A percentile compares a stretch with the other conserved stretches of the same genome.
These are phyloP conservation scores for Spea bombifrons DNA, from an alignment of 2,113 vertebrate genomes.

Conservation along the genomic window DNA sequence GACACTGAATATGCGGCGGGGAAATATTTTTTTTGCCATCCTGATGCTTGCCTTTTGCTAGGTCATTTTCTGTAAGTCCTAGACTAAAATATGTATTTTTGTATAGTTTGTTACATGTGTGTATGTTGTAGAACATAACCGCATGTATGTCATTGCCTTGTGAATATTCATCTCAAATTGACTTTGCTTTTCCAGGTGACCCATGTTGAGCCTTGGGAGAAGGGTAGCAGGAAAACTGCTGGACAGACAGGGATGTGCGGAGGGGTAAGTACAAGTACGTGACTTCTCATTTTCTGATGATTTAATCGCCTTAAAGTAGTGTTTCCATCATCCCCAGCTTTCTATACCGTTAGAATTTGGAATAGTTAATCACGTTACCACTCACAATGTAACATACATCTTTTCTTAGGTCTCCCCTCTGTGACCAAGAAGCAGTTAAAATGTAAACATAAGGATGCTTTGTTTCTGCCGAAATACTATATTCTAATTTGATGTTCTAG, in stretches of 20 bases:
- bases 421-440: neutral
- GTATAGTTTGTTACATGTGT: too few relatives aligned
- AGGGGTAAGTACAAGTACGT: constrained; percentile 99
- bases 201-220: constrained; percentile 95
- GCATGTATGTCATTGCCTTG: too few relatives aligned
- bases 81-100: too few relatives aligned
- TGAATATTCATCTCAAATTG: too few relatives aligned
- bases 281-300: constrained; percentile 63
- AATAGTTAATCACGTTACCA: neutral
- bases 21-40: too few relatives aligned
- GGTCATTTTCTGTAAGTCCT: too few relatives aligned
- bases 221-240: constrained; percentile 96
- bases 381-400: neutral
- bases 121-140: too few relatives aligned
- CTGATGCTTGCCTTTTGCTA: too few relatives aligned
- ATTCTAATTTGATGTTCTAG: constrained; percentile 56
- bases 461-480: neutral
- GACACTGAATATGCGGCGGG: too few relatives aligned
- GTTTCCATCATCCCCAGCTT: too few relatives aligned
- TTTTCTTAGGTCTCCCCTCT: neutral
- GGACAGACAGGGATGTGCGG: constrained; percentile 99
- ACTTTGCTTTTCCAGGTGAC: constrained; percentile 74
- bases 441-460: neutral
- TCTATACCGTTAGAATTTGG: too few relatives aligned
- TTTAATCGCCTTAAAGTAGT: neutral